phyloP scores from a whole-genome alignment of 2,113 vertebrate species.

The Gorsachius goisagi region DNA sequence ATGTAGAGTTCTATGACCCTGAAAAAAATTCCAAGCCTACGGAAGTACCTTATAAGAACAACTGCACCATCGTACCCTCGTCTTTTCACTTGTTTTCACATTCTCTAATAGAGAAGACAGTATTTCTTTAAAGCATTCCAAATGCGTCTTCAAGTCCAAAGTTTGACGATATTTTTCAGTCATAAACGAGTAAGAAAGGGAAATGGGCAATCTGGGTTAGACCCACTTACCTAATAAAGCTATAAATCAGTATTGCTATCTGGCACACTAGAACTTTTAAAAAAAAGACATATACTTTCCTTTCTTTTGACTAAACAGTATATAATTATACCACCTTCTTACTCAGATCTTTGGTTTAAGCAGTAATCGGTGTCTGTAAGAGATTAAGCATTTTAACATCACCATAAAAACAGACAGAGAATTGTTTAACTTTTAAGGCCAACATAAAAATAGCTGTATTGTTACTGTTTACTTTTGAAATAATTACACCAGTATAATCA shows the following conservation, averaged over 20 bases:
- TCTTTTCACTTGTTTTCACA: not conserved
- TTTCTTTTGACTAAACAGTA: not conserved
- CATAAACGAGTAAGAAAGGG: not conserved
- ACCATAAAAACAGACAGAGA: not conserved
- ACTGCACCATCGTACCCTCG: not conserved
- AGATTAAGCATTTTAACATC: not conserved
- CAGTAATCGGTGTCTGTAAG: not conserved
- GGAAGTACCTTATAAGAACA: not conserved
- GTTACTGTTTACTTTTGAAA: not conserved
- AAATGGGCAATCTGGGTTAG: not conserved
- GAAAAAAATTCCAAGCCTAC: not conserved
- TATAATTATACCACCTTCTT: not conserved
- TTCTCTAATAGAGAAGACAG: not conserved
- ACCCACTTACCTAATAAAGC: not conserved
- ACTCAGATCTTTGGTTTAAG: not conserved
- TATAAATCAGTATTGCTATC: not conserved
- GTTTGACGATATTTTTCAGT: not conserved
- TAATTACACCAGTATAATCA: not conserved
- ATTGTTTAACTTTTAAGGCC: not conserved
- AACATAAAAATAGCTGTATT: not conserved
- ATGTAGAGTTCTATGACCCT: not conserved
- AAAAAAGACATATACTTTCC: not conserved
- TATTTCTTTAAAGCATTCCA: not conserved
- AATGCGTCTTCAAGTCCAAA: not conserved
- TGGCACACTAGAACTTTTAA: not conserved